Conservation (phyloP, 2,888 invertebrate species). For the Yponomeuta plumbellus region DNA sequence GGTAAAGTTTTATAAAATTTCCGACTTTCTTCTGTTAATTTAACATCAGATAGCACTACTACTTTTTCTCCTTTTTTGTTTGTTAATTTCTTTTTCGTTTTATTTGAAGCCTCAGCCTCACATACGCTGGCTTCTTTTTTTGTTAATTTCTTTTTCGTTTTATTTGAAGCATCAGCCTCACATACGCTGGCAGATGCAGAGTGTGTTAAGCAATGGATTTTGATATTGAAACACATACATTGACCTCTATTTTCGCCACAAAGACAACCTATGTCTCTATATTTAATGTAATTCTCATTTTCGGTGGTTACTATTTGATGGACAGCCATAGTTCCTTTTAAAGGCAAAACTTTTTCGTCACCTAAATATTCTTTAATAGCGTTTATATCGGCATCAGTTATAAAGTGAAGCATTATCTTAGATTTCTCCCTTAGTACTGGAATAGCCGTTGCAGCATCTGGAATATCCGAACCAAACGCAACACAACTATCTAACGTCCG, state of each 20-base stretch:
- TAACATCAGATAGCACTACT: too few relatives aligned
- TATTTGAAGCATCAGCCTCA: too few relatives aligned
- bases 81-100: too few relatives aligned
- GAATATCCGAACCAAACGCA: slow-evolving; percentile 19
- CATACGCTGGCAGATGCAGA: too few relatives aligned
- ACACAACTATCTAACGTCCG: slow-evolving; percentile 18
- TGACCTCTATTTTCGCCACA: slow-evolving; percentile 13
- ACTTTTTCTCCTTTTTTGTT: too few relatives aligned
- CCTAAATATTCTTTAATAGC: too few relatives aligned
- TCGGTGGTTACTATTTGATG: slow-evolving; percentile 6
- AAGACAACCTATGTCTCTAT: slow-evolving; percentile 16
- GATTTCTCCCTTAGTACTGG: slow-evolving; percentile 15
- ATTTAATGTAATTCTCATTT: slow-evolving; percentile 13
- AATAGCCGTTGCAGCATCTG: slow-evolving; percentile 17
- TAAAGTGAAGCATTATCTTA: slow-evolving; percentile 10
- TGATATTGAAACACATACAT: slow-evolving; percentile 13
- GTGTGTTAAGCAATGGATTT: slow-evolving; percentile 7
- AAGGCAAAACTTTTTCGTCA: slow-evolving; percentile 13
- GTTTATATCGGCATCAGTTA: slow-evolving; percentile 12
- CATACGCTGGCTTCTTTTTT: too few relatives aligned
- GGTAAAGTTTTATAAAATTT: too few relatives aligned
- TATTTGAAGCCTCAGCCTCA: too few relatives aligned
- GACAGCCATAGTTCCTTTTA: slow-evolving; percentile 16
- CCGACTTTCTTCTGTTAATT: too few relatives aligned
- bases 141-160: too few relatives aligned